Conservation (phyloP, 2,888 invertebrate species). For the Chrysomela aeneicollis region DNA sequence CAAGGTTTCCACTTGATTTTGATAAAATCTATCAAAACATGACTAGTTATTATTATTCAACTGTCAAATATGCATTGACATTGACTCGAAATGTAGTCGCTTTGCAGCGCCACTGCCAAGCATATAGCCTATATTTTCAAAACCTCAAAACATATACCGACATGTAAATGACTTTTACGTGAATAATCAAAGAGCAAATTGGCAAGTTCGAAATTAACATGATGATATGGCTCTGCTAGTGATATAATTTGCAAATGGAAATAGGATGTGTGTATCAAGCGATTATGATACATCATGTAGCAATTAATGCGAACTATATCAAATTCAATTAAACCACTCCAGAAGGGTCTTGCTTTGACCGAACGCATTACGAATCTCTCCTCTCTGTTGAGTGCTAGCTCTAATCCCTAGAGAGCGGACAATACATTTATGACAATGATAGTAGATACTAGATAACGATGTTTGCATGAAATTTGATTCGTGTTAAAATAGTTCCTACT, state of each 20-base stretch:
- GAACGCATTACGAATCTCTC: constrained; percentile 55
- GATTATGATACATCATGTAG: constrained; percentile 55
- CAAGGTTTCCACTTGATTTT: too few relatives aligned
- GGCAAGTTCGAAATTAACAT: constrained; percentile 42
- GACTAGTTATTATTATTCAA: too few relatives aligned
- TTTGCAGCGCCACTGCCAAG: too few relatives aligned
- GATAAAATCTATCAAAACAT: too few relatives aligned
- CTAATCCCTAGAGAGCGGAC: constrained; percentile 26
- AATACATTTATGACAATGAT: constrained; percentile 15
- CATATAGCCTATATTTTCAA: too few relatives aligned
- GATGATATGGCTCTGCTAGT: constrained; percentile 33
- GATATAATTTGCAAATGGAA: constrained; percentile 52
- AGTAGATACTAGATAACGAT: too few relatives aligned
- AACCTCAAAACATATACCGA: constrained; percentile 29
- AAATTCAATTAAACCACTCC: constrained; percentile 55
- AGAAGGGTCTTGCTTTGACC: constrained; percentile 51
- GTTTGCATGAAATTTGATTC: too few relatives aligned
- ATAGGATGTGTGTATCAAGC: constrained; percentile 51
- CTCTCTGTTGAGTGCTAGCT: constrained; percentile 48
- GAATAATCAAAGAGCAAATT: constrained; percentile 48
- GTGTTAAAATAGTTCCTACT: too few relatives aligned
- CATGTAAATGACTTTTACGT: constrained; percentile 45
- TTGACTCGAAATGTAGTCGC: too few relatives aligned
- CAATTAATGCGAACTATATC: constrained; percentile 58
- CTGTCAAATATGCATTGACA: too few relatives aligned